Evolutionary conservation across 2,888 invertebrate genomes (phyloP), one percentile per base, ranked within the genome.

Genomic region (Saturnia pavonia): DNA sequence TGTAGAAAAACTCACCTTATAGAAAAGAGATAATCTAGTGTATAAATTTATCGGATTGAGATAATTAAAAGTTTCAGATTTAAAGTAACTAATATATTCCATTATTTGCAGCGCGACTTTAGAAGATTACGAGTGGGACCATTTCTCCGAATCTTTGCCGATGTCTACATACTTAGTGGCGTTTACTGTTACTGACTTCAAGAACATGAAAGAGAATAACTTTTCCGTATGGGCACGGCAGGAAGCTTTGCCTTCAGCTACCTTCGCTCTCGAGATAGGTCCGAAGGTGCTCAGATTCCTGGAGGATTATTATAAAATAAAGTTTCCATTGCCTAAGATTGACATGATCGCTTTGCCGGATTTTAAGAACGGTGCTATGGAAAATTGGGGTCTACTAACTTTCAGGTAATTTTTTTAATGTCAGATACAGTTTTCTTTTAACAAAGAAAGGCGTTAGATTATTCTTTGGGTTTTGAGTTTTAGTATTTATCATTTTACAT

Each of bases 301-400:
- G 69, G 96, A 97, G 78, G 92, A 95, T 0, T 97, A 96, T 77
- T 98, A 98, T 82, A 95, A 96, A 76, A 96, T 97, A 54, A 91
- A 95, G 34, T 98, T 97, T 82, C 97, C 97, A 0, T 82, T 98
- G 69, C 96, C 96, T 0, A 98, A 98, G 90, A 95, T 97, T 74
- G 98, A 99, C 84, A 97, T 98, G 97, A 96, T 98, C n/a, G 98
- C 98, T 0, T 90, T 99, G 72, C 98, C 98, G 0, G 98, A 98
- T 86, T 98, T 98, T 84, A 95, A 96, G 70, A 97, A 97, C 3
- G 97, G 97, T 0, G 98, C 98, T 0, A 98, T 98, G 98, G 98
- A 97, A 85, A 97, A 97, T 84, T 97, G 97, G 97, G 97, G 97
- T 0, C 85, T 97, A 27, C 95, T 97, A 14, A 96, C 96, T 0